Evolutionary conservation across 2,113 vertebrate genomes (phyloP).

Genomic region (Orycteropus afer): DNA sequence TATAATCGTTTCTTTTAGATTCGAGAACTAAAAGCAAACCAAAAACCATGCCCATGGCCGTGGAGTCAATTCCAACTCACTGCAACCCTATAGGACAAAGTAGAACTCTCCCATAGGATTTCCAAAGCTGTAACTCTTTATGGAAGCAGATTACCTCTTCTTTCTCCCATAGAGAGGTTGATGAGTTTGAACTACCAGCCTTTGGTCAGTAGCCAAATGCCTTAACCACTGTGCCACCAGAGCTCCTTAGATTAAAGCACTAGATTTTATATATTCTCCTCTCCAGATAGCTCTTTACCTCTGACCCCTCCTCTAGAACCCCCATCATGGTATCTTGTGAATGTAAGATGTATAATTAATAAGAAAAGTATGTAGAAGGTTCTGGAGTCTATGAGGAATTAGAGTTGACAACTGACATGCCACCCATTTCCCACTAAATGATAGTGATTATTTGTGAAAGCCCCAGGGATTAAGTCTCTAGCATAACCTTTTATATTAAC

Average conservation of each 20-base stretch:
- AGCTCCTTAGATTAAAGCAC: background rate
- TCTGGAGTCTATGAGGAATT: slow-evolving; percentile 78
- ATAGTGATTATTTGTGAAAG: slow-evolving; percentile 82
- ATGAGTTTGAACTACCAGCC: no score
- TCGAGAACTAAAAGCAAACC: background rate
- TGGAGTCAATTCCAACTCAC: no score
- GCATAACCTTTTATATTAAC: slow-evolving; percentile 78
- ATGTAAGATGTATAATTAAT: slow-evolving; percentile 79
- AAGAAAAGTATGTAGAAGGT: slow-evolving; percentile 79
- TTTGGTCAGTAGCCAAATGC: no score
- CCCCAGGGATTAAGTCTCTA: slow-evolving; percentile 77
- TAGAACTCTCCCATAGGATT: no score
- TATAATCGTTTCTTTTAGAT: slow-evolving; percentile 31
- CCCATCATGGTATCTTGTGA: background rate
- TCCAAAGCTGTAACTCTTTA: no score
- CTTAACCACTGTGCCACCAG: no score
- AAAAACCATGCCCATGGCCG: no score
- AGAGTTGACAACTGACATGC: slow-evolving; percentile 83
- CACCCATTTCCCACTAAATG: slow-evolving; percentile 82
- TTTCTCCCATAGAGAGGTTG: no score
- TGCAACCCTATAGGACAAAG: no score
- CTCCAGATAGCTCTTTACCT: background rate
- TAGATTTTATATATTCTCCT: background rate
- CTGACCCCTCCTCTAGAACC: background rate
- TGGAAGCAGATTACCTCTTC: no score